phyloP scores from a whole-genome alignment of 2,888 invertebrate species.

The Notocelia uddmanniana region DNA sequence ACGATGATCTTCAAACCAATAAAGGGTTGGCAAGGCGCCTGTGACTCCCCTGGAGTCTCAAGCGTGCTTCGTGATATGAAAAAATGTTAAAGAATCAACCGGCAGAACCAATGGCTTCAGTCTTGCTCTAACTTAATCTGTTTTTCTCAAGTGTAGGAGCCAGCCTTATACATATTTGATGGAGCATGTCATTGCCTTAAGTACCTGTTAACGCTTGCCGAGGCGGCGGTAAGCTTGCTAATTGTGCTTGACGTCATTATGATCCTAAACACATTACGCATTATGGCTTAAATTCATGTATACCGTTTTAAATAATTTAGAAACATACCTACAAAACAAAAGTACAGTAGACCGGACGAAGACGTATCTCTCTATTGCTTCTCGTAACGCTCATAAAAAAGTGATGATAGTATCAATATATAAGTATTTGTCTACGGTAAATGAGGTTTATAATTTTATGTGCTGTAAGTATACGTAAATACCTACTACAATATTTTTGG shows the following conservation, averaged over 20 bases:
- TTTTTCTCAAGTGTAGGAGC: conserved; percentile 68
- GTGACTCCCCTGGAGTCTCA: too few relatives aligned
- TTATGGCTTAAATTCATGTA: conserved; percentile 50
- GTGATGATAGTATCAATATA: neutral
- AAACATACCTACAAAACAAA: neutral
- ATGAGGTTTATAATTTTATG: too few relatives aligned
- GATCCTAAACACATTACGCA: conserved; percentile 52
- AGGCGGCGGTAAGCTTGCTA: conserved; percentile 55
- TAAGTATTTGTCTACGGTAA: too few relatives aligned
- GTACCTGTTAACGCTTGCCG: conserved; percentile 61
- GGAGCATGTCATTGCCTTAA: conserved; percentile 61
- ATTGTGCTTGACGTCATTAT: conserved; percentile 49
- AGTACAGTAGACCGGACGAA: conserved; percentile 11
- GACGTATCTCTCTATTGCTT: neutral
- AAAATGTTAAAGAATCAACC: neutral
- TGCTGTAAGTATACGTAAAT: too few relatives aligned
- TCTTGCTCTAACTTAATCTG: conserved; percentile 58
- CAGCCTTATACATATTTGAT: conserved; percentile 73
- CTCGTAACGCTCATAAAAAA: neutral
- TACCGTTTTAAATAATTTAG: conserved; percentile 19
- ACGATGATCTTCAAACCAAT: too few relatives aligned
- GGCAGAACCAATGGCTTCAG: conserved; percentile 19
- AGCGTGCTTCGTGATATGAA: too few relatives aligned
- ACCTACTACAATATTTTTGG: too few relatives aligned
- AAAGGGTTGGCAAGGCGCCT: too few relatives aligned